Base-by-base conservation (phyloP, 2,797 vertebrate species). In the Tapera naevia region DNA sequence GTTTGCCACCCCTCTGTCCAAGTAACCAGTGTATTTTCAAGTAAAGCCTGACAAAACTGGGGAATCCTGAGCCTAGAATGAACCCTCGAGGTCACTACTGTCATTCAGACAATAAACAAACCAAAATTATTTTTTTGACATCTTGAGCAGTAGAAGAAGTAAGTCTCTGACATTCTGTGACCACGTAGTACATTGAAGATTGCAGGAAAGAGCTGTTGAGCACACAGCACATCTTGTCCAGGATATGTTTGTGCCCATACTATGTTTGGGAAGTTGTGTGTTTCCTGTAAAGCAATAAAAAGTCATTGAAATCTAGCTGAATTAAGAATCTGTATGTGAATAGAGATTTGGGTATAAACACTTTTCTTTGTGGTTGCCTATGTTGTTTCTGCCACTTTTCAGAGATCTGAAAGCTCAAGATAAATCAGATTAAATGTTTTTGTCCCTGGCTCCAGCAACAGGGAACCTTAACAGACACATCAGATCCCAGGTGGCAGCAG, bases 131-230 rank as follows among this genome's bases (percentile, higher is more conserved):
- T 24, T 17, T 67, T 60, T 0, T 28, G 7, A 46, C 25, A 35
- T 18, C 60, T 62, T 75, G 18, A 83, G 57, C 32, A 74, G 16
- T 18, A 30, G 56, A 11, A 89, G 18, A 60, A 86, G 51, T 11
- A 60, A 74, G 33, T 53, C n/a, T 65, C 17, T 73, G 51, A 23
- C 58, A 25, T 6, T 85, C 51, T 39, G 43, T 43, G 53, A n/a
- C n/a, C 23, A 8, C 0, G 1, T 19, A 57, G 50, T 3, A 18
- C 3, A 0, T 1, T 43, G 72, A 61, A 35, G 43, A 35, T 15
- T 39, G 15, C 18, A 54, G 53, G 33, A 58, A 82, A 48, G 64
- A 75, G 22, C 33, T 83, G 24, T 33, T 89, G 35, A 66, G 57
- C 28, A 11, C 4, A 3, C 24, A 79, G 61, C 60, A 39, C 3